Evolutionary conservation across 2,797 vertebrate genomes (phyloP).

Genomic region (Sebastes ruberrimus): DNA sequence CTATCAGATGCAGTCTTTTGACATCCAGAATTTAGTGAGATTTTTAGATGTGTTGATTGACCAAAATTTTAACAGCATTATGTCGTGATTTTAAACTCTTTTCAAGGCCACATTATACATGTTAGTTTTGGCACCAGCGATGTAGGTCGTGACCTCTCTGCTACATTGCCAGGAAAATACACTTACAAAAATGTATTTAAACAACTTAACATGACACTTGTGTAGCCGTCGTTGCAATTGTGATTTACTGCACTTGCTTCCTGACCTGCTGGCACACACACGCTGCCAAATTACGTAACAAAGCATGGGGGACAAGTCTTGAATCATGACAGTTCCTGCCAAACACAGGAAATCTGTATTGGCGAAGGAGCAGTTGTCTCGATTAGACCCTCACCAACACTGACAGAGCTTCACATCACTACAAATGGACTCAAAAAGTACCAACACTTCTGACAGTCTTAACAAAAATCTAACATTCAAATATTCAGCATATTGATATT

Average conservation of each 20-base stretch:
- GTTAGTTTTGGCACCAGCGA: not conserved
- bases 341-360: not conserved
- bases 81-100: not conserved
- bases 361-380: not conserved
- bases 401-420: not conserved
- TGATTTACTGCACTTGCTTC: not conserved
- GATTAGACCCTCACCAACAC: not conserved
- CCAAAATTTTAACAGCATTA: not conserved
- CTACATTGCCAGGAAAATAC: slow-evolving; percentile 5
- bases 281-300: not conserved
- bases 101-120: not conserved
- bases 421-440: not conserved
- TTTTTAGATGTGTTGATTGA: not conserved
- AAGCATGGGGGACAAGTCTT: not conserved
- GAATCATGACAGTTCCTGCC: not conserved
- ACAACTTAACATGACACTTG: not conserved
- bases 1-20: not conserved
- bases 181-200: not conserved
- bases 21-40: not conserved
- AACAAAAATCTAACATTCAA: not conserved
- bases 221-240: not conserved
- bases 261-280: not conserved
- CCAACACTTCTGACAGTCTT: not conserved
- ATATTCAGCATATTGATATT: not conserved
- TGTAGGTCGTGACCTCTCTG: not conserved